phyloP scores from a whole-genome alignment of 2,888 invertebrate genomes.

The Petrolisthes cinctipes region DNA sequence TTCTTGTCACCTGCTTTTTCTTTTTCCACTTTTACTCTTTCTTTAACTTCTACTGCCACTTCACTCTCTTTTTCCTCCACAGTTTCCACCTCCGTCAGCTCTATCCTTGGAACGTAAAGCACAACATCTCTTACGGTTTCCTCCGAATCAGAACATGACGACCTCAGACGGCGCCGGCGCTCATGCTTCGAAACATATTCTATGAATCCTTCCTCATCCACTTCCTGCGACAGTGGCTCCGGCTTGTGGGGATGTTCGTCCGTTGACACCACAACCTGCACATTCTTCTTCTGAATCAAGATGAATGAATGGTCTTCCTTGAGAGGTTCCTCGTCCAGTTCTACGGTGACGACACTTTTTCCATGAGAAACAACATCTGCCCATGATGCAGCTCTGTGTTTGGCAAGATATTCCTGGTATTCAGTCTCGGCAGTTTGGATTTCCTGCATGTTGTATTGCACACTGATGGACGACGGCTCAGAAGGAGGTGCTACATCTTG shows the following conservation, averaged over 20 bases:
- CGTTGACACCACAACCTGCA: conserved; percentile 46
- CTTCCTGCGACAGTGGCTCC: background rate
- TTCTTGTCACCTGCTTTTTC: conserved; percentile 11
- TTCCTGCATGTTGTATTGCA: conserved; percentile 19
- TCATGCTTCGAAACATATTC: conserved; percentile 61
- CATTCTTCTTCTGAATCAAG: conserved; percentile 48
- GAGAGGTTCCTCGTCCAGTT: conserved; percentile 30
- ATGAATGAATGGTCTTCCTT: conserved; percentile 55
- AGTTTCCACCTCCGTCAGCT: conserved; percentile 56
- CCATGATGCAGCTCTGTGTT: conserved; percentile 36
- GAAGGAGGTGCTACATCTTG: too few relatives aligned
- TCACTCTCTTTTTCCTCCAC: conserved; percentile 33
- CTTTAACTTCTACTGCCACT: conserved; percentile 21
- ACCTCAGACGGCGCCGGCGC: conserved; percentile 51
- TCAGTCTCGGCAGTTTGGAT: conserved; percentile 29
- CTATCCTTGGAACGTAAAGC: conserved; percentile 59
- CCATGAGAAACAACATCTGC: conserved; percentile 48
- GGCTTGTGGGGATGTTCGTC: conserved; percentile 48
- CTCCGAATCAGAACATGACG: conserved; percentile 59
- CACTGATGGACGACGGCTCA: too few relatives aligned
- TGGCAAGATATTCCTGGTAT: conserved; percentile 38
- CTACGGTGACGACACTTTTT: conserved; percentile 20
- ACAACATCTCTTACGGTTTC: conserved; percentile 58
- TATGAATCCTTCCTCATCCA: conserved; percentile 57
- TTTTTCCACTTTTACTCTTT: conserved; percentile 25